These are phyloP conservation scores for Lithobates sylvaticus DNA, from an alignment of 2,797 vertebrate genomes.

Conservation along the genomic window DNA sequence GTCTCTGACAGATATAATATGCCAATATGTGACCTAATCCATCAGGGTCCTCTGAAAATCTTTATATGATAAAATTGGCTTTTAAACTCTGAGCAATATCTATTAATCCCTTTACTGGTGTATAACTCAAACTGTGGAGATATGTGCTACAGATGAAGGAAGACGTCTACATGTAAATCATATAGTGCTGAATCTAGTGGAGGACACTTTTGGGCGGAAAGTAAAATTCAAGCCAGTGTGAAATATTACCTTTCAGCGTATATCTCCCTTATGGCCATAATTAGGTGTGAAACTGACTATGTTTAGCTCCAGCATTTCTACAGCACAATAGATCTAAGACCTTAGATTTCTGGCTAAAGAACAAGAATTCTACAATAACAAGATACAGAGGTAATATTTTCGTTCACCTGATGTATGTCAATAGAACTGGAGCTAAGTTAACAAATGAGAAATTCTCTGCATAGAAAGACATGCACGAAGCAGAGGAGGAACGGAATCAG, in stretches of 20 bases:
- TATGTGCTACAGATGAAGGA: background rate
- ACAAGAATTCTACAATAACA: background rate
- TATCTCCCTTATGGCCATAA: background rate
- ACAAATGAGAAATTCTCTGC: background rate
- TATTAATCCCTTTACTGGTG: background rate
- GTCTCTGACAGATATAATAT: too few species aligned
- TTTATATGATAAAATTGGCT: too few species aligned
- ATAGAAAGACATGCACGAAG: background rate
- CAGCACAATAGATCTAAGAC: constrained; percentile 10
- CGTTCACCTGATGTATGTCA: background rate
- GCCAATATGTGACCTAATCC: too few species aligned
- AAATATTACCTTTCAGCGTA: background rate
- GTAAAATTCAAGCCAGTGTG: background rate
- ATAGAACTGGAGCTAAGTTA: background rate
- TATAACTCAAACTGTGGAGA: background rate
- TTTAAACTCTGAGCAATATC: too few species aligned
- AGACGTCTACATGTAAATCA: background rate
- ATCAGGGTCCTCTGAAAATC: too few species aligned
- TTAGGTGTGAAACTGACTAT: background rate
- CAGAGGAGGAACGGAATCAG: too few species aligned
- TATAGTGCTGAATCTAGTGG: background rate
- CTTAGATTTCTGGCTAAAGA: background rate
- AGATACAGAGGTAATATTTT: background rate
- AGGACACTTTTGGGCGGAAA: background rate
- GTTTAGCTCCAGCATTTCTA: background rate